Percentiles rank a stretch among this genome's conserved stretches.
phyloP scores from a whole-genome alignment of 2,888 invertebrate genomes.

The Monoplex corrugatus region DNA sequence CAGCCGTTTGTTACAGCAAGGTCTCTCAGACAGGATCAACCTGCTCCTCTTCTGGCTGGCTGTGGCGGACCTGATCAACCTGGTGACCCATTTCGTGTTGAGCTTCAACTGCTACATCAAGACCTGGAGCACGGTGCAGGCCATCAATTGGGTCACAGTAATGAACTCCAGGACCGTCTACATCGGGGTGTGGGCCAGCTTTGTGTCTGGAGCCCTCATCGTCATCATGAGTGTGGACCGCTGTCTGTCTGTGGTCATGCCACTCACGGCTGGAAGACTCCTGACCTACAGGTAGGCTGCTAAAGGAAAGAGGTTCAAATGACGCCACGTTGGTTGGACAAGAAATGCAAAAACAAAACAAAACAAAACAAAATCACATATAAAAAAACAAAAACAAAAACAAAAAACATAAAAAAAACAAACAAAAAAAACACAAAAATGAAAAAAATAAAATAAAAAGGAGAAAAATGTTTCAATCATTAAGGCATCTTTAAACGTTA shows the following conservation, averaged over 20 bases:
- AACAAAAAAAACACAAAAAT: no score
- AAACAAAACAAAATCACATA: no score
- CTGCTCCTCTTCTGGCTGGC: slow-evolving; percentile 25
- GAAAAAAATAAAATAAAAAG: no score
- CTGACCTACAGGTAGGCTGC: slow-evolving; percentile 17
- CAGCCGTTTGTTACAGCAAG: background rate
- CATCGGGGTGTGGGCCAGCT: background rate
- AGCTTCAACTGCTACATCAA: background rate
- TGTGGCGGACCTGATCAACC: background rate
- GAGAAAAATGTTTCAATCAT: no score
- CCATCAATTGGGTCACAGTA: background rate
- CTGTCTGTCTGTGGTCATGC: background rate
- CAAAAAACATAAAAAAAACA: no score
- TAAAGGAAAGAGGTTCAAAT: no score
- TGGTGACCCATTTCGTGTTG: background rate
- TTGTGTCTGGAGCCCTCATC: background rate
- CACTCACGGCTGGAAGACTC: background rate
- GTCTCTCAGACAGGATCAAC: background rate
- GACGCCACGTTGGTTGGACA: no score
- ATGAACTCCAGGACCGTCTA: background rate
- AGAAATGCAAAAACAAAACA: no score
- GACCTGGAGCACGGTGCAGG: background rate
- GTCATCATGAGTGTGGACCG: background rate
- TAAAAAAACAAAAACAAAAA: no score
- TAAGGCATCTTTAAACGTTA: no score